Evolutionary conservation across 2,797 vertebrate genomes (phyloP).

Genomic region (Arrhamphus sclerolepis): DNA sequence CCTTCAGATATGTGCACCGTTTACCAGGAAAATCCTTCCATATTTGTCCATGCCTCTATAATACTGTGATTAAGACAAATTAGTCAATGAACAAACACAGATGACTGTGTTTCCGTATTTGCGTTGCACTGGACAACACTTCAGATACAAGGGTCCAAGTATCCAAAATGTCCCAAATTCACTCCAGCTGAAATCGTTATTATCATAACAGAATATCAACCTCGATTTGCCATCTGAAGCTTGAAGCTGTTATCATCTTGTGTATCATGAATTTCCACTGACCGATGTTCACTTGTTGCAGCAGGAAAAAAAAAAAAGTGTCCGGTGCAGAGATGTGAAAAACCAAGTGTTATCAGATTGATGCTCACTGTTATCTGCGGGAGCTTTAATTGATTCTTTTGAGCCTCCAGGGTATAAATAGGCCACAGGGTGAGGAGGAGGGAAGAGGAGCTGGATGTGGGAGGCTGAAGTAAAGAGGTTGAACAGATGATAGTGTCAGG

Average conservation of each 20-base stretch:
- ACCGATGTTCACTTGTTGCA: constrained; percentile 12
- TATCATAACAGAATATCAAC: constrained; percentile 2
- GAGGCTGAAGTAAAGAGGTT: constrained; percentile 32
- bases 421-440: constrained; percentile 63
- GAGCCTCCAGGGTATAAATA: constrained; percentile 73
- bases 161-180: constrained; percentile 27
- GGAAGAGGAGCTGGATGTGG: constrained; percentile 29
- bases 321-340: constrained; percentile 9
- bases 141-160: constrained; percentile 2
- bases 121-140: background rate
- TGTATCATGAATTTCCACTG: background rate
- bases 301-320: background rate
- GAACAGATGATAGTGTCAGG: constrained; percentile 70
- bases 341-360: constrained; percentile 21
- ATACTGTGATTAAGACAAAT: constrained; percentile 8
- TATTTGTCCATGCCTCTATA: constrained; percentile 11
- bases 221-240: constrained; percentile 12
- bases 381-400: constrained; percentile 55
- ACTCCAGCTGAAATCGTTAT: constrained; percentile 4
- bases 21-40: constrained; percentile 26
- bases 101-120: constrained; percentile 7
- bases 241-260: background rate
- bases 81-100: constrained; percentile 10
- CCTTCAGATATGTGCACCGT: constrained; percentile 46
- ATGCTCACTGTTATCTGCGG: constrained; percentile 35